phyloP scores from a whole-genome alignment of 2,113 vertebrate species.

The Elephas maximus region DNA sequence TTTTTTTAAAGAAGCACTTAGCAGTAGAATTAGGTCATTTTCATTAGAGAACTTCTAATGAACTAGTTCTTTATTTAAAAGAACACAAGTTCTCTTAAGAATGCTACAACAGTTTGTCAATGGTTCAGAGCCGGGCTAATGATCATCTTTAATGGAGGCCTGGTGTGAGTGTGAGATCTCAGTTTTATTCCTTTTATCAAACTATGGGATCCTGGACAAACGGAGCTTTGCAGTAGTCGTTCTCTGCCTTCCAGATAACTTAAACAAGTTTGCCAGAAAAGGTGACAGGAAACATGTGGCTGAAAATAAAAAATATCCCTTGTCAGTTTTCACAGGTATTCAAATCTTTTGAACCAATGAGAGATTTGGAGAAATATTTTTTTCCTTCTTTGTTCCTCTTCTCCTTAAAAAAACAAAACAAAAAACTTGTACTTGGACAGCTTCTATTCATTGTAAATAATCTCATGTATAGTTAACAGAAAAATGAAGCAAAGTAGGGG shows the following conservation, averaged over 20 bases:
- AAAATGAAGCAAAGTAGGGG: neutral
- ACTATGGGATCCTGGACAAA: slow-evolving; percentile 77
- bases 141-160: slow-evolving; percentile 86
- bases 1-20: slow-evolving; percentile 69
- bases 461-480: neutral
- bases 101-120: slow-evolving; percentile 86
- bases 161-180: slow-evolving; percentile 82
- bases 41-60: slow-evolving; percentile 88
- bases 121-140: slow-evolving; percentile 88
- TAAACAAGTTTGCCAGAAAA: slow-evolving; percentile 38
- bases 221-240: slow-evolving; percentile 76
- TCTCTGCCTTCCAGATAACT: slow-evolving; percentile 49
- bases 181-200: slow-evolving; percentile 85
- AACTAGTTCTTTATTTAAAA: slow-evolving; percentile 88
- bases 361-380: slow-evolving; percentile 53
- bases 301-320: slow-evolving; percentile 58
- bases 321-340: slow-evolving; percentile 29
- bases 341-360: slow-evolving; percentile 44
- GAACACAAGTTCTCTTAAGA: slow-evolving; percentile 84
- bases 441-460: neutral
- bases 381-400: neutral
- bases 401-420: neutral
- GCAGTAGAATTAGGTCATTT: slow-evolving; percentile 88
- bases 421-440: neutral
- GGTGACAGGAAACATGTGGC: neutral